Evolutionary conservation across 1,140 invertebrate species (phyloP), one percentile per base, ranked within the genome.

Genomic region (Amyelois transitella): DNA sequence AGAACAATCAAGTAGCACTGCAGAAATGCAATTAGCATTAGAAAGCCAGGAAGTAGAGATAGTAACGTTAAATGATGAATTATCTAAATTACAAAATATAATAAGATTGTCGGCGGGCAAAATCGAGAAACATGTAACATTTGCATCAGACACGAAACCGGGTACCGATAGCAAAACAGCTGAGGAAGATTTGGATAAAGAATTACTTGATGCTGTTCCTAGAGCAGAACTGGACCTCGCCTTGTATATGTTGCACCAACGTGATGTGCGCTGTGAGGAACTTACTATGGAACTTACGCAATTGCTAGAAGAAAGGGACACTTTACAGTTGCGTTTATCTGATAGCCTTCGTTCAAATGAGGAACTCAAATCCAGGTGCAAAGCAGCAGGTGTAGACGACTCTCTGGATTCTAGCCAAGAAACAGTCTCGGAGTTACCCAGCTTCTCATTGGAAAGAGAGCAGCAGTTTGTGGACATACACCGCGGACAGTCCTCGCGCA

Each of bases 191-290:
- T 32, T 77, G 21, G 73, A 75, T 51, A 80, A 69, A 53, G 78
- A 85, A 32, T 59, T 76, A 60, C 69, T 77, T 44, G 80, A 86
- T 51, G 76, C 80, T n/a, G 85, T 88, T 12, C 88, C 89, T 0
- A 83, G 91, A 72, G 89, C 91, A 2, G 95, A 97, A 76, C 85
- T 97, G 43, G 95, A 97, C 80, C 88, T 96, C 53, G 94, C 95
- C 0, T 73, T 96, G 6, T 95, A 96, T 70, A 95, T 95, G 91
- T 88, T 97, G 18, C 95, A 97, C 81, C 94, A 96, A 64, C 90
- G 95, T 64, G 96, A 97, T 64, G 92, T 97, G 18, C 90, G 95
- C 8, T 96, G 95, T 83, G 96, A 98, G 72, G 96, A 97, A 83
- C 89, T 98, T 43, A 96, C 96, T 0, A 89, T 94, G 60, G 95